Evolutionary conservation across 2,113 vertebrate species (phyloP).

Genomic region (Asarcornis scutulata): DNA sequence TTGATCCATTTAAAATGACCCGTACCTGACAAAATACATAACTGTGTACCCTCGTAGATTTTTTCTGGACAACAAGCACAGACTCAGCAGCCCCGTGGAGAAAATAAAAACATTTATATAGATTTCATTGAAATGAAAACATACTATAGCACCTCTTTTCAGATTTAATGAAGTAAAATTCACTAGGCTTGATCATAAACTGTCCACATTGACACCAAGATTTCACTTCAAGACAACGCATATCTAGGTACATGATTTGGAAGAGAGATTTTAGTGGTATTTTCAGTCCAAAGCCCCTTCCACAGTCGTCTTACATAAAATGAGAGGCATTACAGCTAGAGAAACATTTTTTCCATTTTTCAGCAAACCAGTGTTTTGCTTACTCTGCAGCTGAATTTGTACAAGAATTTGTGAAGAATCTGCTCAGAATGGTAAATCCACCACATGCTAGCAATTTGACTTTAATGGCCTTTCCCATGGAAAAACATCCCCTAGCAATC

Average conservation of each 20-base stretch:
- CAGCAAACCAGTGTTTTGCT: background rate
- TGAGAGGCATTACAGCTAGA: background rate
- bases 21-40: background rate
- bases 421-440: slow-evolving; percentile 6
- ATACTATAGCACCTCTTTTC: background rate
- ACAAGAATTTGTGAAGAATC: background rate
- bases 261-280: background rate
- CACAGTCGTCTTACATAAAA: background rate
- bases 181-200: background rate
- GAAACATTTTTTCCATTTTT: background rate
- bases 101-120: background rate
- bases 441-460: background rate
- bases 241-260: background rate
- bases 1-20: background rate
- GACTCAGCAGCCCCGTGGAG: background rate
- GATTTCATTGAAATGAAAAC: background rate
- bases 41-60: background rate
- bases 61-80: background rate
- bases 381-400: background rate
- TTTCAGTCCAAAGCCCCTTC: background rate
- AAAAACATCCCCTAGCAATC: background rate
- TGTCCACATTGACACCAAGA: background rate
- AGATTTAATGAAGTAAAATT: background rate
- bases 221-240: background rate
- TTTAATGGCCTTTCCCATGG: background rate